Evolutionary conservation across 2,113 vertebrate genomes (phyloP).

Genomic region (Aegotheles bennettii): DNA sequence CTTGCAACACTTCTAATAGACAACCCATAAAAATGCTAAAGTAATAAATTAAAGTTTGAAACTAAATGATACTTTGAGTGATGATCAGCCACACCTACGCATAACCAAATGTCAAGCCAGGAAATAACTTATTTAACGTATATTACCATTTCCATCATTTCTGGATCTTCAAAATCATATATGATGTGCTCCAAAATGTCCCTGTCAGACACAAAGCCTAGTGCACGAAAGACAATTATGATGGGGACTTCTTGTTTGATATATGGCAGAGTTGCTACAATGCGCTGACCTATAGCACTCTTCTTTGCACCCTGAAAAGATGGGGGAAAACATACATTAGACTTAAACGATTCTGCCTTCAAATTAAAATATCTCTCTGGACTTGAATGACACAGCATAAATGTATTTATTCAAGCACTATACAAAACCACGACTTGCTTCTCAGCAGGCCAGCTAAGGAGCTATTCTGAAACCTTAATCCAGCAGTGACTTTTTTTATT

Average conservation of each 20-base stretch:
- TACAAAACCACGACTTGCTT: neutral
- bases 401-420: neutral
- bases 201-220: conserved; percentile 96
- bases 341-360: neutral
- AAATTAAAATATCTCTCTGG: neutral
- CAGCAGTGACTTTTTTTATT: neutral
- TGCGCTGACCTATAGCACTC: conserved; percentile 97
- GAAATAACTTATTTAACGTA: neutral
- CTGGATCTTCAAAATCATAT: conserved; percentile 98
- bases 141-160: conserved; percentile 99
- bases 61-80: neutral
- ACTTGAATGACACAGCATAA: neutral
- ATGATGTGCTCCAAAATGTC: conserved; percentile 99
- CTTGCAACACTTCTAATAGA: neutral
- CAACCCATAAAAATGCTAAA: neutral
- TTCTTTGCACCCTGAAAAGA: conserved; percentile 91
- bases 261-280: conserved; percentile 94
- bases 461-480: neutral
- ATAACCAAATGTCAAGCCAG: neutral
- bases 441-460: neutral
- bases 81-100: neutral
- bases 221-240: conserved; percentile 95
- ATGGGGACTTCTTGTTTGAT: conserved; percentile 99
- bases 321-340: neutral
- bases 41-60: neutral